Conservation (phyloP, 2,888 invertebrate genomes). For the Cheilosia impressa region DNA sequence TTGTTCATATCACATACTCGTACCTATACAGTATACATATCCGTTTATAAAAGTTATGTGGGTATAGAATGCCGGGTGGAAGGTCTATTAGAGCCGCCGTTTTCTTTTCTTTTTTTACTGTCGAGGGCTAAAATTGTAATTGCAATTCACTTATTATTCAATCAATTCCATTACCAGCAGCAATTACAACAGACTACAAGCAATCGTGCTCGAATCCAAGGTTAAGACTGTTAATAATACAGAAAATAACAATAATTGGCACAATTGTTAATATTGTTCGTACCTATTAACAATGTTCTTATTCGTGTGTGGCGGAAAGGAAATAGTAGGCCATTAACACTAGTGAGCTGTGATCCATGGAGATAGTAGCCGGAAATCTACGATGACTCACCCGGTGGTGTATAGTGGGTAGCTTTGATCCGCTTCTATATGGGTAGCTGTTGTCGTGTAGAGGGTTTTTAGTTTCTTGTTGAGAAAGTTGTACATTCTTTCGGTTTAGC, state of each 20-base stretch:
- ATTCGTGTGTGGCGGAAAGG: conserved; percentile 72
- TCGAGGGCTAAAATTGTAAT: conserved; percentile 65
- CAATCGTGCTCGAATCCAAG: conserved; percentile 69
- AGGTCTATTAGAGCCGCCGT: conserved; percentile 23
- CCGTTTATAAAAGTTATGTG: background rate
- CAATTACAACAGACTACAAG: conserved; percentile 63
- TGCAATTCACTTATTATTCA: conserved; percentile 70
- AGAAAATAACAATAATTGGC: conserved; percentile 72
- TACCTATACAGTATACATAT: background rate
- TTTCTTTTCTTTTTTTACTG: conserved; percentile 33
- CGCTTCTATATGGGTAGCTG: conserved; percentile 8
- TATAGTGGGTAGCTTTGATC: conserved; percentile 3
- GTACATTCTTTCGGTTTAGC: conserved; percentile 4
- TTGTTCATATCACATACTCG: background rate
- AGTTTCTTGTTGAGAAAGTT: conserved; percentile 15
- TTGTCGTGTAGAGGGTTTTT: background rate
- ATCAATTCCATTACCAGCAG: conserved; percentile 68
- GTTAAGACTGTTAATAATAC: conserved; percentile 68
- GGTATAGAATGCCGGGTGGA: conserved; percentile 15
- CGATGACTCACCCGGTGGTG: conserved; percentile 50
- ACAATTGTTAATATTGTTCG: conserved; percentile 69
- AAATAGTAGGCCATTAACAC: conserved; percentile 75
- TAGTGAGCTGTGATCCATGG: conserved; percentile 56
- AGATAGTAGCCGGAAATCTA: conserved; percentile 55
- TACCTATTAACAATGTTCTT: conserved; percentile 69